These are phyloP conservation scores for Metacarcinus magister DNA, from an alignment of 2,888 invertebrate species.

Conservation along the genomic window DNA sequence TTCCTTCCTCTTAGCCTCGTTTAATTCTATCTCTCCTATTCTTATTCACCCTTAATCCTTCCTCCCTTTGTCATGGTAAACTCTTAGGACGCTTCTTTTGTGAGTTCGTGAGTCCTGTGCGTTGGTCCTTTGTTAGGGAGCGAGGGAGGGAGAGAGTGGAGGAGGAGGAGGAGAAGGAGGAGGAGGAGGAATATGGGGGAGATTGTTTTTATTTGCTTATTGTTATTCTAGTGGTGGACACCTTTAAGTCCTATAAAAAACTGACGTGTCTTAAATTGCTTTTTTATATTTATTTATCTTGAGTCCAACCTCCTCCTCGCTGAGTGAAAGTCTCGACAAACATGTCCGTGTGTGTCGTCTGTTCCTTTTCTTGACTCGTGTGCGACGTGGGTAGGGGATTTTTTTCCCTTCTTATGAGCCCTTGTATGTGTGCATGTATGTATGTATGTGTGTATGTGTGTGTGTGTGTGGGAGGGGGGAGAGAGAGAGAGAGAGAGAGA, in stretches of 20 bases:
- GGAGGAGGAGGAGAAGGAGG: neutral
- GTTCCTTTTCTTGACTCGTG: neutral
- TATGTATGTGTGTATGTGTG: constrained; percentile 35
- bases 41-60: constrained; percentile 48
- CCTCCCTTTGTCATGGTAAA: constrained; percentile 48
- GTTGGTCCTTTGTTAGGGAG: constrained; percentile 37
- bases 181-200: neutral
- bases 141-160: neutral
- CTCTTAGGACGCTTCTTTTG: constrained; percentile 44
- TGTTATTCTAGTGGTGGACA: constrained; percentile 15
- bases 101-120: constrained; percentile 43
- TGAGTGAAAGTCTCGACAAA: constrained; percentile 21
- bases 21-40: constrained; percentile 48
- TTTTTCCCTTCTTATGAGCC: neutral
- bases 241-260: constrained; percentile 29
- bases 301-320: neutral
- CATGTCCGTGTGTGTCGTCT: neutral
- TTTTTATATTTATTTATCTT: constrained; percentile 11
- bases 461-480: neutral
- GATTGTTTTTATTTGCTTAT: constrained; percentile 36
- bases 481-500: neutral
- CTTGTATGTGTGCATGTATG: neutral
- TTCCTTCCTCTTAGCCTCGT: constrained; percentile 41
- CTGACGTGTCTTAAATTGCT: neutral
- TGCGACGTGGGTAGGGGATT: neutral